These are phyloP conservation scores for Mobula birostris DNA, from an alignment of 2,113 vertebrate genomes.

Conservation along the genomic window DNA sequence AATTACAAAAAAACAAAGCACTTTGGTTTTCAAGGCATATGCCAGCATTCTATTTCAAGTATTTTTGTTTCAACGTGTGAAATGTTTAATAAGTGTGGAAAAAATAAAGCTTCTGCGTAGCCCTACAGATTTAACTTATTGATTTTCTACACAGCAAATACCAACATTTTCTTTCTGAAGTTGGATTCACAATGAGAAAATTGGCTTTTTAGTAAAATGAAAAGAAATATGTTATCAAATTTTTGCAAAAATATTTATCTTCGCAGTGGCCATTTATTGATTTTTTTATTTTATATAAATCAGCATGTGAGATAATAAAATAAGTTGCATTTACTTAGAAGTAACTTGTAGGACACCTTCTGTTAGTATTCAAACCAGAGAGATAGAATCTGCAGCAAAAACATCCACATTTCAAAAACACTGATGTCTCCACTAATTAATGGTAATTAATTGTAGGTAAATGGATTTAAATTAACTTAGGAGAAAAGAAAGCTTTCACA, in stretches of 20 bases:
- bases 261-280: background rate
- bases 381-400: background rate
- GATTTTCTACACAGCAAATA: background rate
- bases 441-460: conserved; percentile 71
- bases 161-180: background rate
- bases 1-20: background rate
- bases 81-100: conserved; percentile 7
- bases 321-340: background rate
- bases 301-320: background rate
- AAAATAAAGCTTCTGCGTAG: background rate
- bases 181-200: conserved; percentile 15
- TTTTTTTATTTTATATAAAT: background rate
- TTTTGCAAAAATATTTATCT: background rate
- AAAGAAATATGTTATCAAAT: background rate
- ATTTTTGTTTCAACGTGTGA: background rate
- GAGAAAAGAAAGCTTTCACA: conserved; percentile 66
- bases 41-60: conserved; percentile 12
- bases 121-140: background rate
- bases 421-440: conserved; percentile 35
- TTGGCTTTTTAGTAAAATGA: background rate
- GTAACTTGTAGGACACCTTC: background rate
- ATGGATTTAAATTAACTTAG: conserved; percentile 74
- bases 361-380: background rate
- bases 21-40: conserved; percentile 9
- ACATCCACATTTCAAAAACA: conserved; percentile 26